Evolutionary conservation across 2,113 vertebrate genomes (phyloP).

Genomic region (Sarotherodon lohbergeri): DNA sequence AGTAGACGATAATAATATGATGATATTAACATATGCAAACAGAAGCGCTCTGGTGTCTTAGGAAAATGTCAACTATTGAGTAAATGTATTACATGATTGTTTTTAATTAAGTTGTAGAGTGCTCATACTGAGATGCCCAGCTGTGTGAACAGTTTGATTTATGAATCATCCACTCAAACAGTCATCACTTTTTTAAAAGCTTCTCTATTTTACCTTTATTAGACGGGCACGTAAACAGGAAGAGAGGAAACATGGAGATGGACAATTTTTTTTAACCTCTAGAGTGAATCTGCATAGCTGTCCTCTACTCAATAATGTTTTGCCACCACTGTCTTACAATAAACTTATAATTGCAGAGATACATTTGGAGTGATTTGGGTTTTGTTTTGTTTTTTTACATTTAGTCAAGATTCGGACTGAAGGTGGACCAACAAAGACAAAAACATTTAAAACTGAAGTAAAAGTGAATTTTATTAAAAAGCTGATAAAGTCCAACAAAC

Average conservation of each 20-base stretch:
- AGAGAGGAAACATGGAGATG: background rate
- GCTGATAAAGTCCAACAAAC: background rate
- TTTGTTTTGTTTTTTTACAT: background rate
- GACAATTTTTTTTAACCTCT: rapidly evolving
- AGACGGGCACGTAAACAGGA: rapidly evolving
- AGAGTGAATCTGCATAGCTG: background rate
- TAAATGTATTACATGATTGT: background rate
- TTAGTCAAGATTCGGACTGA: background rate
- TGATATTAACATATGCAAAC: background rate
- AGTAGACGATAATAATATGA: rapidly evolving
- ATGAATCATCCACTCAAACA: background rate
- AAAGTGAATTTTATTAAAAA: background rate
- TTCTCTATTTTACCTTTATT: background rate
- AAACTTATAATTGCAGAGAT: background rate
- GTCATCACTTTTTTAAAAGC: background rate
- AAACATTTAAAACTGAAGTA: background rate
- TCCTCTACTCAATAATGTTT: background rate
- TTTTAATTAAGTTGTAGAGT: background rate
- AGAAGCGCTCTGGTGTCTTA: background rate
- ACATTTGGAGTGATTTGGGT: background rate
- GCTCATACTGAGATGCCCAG: background rate
- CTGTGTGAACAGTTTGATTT: background rate
- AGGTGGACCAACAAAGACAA: background rate
- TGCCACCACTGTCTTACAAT: background rate
- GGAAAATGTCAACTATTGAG: background rate